Evolutionary conservation across 2,888 invertebrate genomes (phyloP).

Genomic region (Phortica magna): DNA sequence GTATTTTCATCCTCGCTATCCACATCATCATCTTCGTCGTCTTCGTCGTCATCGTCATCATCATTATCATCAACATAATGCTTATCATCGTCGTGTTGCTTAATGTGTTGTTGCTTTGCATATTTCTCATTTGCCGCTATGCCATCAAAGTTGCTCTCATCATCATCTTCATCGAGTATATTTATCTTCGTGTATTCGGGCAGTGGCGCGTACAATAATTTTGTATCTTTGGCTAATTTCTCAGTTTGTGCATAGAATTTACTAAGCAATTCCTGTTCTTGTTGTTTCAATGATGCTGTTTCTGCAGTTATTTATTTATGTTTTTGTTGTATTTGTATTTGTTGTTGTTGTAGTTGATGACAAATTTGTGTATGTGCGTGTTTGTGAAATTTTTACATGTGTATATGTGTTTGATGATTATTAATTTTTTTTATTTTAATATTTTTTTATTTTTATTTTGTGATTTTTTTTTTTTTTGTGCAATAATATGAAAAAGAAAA

Average conservation of each 20-base stretch:
- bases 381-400: slow-evolving; percentile 36
- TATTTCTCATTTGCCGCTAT: background rate
- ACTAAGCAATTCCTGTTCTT: slow-evolving; percentile 32
- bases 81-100: slow-evolving; percentile 48
- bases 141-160: slow-evolving; percentile 29
- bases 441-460: slow-evolving; percentile 29
- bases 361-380: slow-evolving; percentile 29
- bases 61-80: slow-evolving; percentile 59
- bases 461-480: slow-evolving; percentile 44
- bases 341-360: slow-evolving; percentile 8
- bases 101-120: background rate
- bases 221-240: slow-evolving; percentile 39
- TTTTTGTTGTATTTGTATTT: slow-evolving; percentile 38
- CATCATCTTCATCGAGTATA: slow-evolving; percentile 38
- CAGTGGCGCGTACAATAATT: slow-evolving; percentile 40
- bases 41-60: slow-evolving; percentile 58
- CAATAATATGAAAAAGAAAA: slow-evolving; percentile 49
- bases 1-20: slow-evolving; percentile 56
- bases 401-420: slow-evolving; percentile 14
- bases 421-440: slow-evolving; percentile 36
- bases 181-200: slow-evolving; percentile 33
- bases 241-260: background rate
- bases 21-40: slow-evolving; percentile 63
- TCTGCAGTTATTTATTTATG: slow-evolving; percentile 7
- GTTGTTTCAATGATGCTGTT: slow-evolving; percentile 33